Percentiles rank a stretch among this genome's conserved stretches.
phyloP scores from a whole-genome alignment of 2,113 vertebrate genomes.

The Pterophyllum scalare region DNA sequence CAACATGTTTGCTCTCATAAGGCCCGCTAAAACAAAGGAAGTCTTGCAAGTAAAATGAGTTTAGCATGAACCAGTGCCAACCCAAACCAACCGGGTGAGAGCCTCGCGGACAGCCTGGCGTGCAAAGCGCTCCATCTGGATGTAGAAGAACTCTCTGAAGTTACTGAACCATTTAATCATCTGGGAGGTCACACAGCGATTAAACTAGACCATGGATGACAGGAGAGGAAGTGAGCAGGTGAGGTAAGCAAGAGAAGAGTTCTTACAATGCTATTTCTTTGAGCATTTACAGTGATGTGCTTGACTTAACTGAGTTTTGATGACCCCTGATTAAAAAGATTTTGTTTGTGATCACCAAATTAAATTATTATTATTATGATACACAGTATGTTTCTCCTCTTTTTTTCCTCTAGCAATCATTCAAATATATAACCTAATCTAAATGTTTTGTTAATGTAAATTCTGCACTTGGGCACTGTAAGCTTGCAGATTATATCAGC shows the following conservation, averaged over 20 bases:
- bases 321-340: too few species aligned
- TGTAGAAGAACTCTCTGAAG: conserved; percentile 88
- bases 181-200: conserved; percentile 86
- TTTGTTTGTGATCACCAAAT: background rate
- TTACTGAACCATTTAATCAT: conserved; percentile 89
- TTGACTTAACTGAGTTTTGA: background rate
- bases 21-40: background rate
- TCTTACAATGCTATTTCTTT: background rate
- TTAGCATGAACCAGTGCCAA: conserved; percentile 27
- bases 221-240: conserved; percentile 32
- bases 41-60: conserved; percentile 10
- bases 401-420: background rate
- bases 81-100: conserved; percentile 67
- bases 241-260: background rate
- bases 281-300: background rate
- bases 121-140: conserved; percentile 87
- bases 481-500: background rate
- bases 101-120: conserved; percentile 83
- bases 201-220: conserved; percentile 75
- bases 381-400: too few species aligned
- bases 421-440: background rate
- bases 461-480: background rate
- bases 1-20: background rate
- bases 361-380: background rate
- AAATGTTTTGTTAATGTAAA: background rate